Evolutionary conservation across 2,888 invertebrate genomes (phyloP).

Genomic region (Cyclophora albipunctata): DNA sequence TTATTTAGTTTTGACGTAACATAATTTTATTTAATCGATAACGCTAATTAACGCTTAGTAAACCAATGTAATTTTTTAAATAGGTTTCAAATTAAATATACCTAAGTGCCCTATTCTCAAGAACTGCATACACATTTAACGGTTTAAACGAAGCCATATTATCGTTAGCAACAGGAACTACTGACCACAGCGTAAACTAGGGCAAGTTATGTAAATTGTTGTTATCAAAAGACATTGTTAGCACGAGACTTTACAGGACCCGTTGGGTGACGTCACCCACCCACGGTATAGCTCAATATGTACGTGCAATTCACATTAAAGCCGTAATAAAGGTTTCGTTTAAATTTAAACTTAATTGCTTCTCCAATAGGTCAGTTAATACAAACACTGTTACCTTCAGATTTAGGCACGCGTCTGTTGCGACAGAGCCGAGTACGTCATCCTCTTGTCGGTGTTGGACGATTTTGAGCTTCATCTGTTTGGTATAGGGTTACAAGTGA

Average conservation of each 20-base stretch:
- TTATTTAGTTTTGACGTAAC: too few species aligned
- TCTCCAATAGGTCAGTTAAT: constrained; percentile 30
- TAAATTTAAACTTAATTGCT: constrained; percentile 19
- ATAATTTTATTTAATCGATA: too few species aligned
- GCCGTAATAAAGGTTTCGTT: constrained; percentile 5
- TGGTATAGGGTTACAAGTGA: constrained; percentile 23
- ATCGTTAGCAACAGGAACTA: neutral
- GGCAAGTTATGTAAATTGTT: constrained; percentile 19
- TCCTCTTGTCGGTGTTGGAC: constrained; percentile 28
- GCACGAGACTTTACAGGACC: constrained; percentile 23
- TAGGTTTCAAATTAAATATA: too few species aligned
- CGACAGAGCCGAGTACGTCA: constrained; percentile 46
- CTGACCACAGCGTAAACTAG: constrained; percentile 20
- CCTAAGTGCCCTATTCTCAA: too few species aligned
- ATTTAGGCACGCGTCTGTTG: constrained; percentile 60
- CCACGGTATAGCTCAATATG: constrained; percentile 43
- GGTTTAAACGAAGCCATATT: too few species aligned
- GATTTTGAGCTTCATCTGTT: constrained; percentile 18
- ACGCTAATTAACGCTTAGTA: too few species aligned
- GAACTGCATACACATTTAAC: too few species aligned
- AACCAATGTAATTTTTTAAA: too few species aligned
- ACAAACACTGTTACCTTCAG: constrained; percentile 8
- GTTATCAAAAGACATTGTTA: neutral
- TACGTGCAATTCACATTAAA: constrained; percentile 11
- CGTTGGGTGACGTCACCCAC: constrained; percentile 48